Conservation (phyloP, 2,797 vertebrate species). For the Chaetodon trifasciatus region DNA sequence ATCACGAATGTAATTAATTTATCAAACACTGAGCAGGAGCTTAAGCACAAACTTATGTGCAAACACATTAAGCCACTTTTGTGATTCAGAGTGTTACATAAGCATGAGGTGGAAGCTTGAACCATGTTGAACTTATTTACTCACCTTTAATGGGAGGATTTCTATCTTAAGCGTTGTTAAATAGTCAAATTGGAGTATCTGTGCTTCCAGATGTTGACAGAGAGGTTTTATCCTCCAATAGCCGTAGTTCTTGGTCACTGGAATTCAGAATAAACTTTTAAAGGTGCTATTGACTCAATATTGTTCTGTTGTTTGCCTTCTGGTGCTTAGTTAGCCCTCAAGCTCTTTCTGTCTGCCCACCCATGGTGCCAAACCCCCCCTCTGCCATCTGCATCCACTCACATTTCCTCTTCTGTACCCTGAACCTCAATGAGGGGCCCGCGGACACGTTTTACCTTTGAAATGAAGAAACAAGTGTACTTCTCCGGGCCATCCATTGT, state of each 20-base stretch:
- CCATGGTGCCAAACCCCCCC: background rate
- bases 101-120: background rate
- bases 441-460: background rate
- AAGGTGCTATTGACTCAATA: background rate
- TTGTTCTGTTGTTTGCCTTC: background rate
- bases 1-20: slow-evolving; percentile 27
- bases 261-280: slow-evolving; percentile 3
- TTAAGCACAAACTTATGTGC: background rate
- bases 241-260: background rate
- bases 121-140: accelerated
- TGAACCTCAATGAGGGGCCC: slow-evolving; percentile 18
- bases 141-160: background rate
- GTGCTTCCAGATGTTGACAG: background rate
- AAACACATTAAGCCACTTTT: slow-evolving; percentile 9
- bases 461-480: slow-evolving; percentile 18
- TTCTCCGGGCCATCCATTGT: slow-evolving; percentile 19
- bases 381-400: slow-evolving; percentile 46
- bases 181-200: too few species aligned
- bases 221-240: background rate
- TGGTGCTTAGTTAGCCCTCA: background rate
- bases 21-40: background rate
- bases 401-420: background rate
- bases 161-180: background rate
- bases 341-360: slow-evolving; percentile 22
- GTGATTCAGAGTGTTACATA: background rate